These are phyloP conservation scores for Hexactinellida sp. DNA, from an alignment of 37 sponge, comb jelly and placozoan genomes.

Conservation along the genomic window DNA sequence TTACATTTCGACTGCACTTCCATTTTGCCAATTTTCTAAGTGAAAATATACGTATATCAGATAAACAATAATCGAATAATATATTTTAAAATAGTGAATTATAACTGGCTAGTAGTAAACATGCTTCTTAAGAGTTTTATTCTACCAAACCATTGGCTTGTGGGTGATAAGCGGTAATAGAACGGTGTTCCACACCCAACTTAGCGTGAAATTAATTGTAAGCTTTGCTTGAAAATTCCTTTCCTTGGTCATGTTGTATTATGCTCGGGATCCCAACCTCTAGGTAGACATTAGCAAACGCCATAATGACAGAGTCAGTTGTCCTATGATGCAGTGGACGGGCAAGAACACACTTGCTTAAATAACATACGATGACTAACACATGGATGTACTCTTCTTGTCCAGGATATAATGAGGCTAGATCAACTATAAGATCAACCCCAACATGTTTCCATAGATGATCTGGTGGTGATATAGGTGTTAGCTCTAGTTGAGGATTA, in stretches of 20 bases:
- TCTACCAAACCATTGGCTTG: too few species aligned
- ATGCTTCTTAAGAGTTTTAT: too few species aligned
- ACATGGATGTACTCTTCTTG: not conserved
- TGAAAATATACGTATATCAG: too few species aligned
- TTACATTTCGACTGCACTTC: not conserved
- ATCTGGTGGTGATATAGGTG: too few species aligned
- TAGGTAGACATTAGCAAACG: not conserved
- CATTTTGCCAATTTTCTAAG: too few species aligned
- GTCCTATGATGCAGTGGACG: conserved; percentile 6
- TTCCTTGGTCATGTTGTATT: conserved; percentile 7
- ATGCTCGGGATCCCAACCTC: not conserved
- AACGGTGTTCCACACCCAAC: too few species aligned
- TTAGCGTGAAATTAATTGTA: too few species aligned
- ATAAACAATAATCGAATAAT: not conserved
- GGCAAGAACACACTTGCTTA: not conserved
- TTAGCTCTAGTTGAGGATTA: too few species aligned
- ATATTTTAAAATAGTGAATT: not conserved
- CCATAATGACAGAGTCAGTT: conserved; percentile 1
- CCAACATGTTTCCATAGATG: too few species aligned
- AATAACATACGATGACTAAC: not conserved
- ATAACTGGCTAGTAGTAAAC: too few species aligned
- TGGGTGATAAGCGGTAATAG: too few species aligned
- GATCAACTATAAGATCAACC: not conserved
- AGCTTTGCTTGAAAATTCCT: not conserved
- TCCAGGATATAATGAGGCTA: not conserved